Base-by-base conservation (phyloP, 1,140 invertebrate species). In the Eupristina koningsbergeri region DNA sequence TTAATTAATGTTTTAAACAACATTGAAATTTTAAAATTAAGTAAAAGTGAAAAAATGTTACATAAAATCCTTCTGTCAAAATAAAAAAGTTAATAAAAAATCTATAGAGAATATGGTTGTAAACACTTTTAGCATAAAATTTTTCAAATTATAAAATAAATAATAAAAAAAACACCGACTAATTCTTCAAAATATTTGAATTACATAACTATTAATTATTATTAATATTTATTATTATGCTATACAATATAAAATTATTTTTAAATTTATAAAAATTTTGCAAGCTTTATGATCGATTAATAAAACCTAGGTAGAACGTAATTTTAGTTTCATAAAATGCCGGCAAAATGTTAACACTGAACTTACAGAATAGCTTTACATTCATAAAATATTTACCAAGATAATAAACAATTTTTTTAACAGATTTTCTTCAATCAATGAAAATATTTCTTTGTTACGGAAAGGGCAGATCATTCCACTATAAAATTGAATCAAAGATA, bases 311-410 rank as follows among this genome's bases (percentile, higher is more conserved):
- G 9, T 58, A 26, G 5, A 26, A 26, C 26, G 9, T 3, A 9
- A 17, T n/a, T n/a, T 17, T 17, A 53, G 19, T 47, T 45, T 29
- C 19, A 50, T 29, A 31, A 29, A 19, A 75, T 31, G 31, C 8
- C 6, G 0, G 5, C 31, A 22, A 6, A 19, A 50, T 17, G 31
- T 50, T 31, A 74, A 50, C 15, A 26, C 6, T 50, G 17, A 29
- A 75, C 5, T n/a, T 31, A 31, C 19, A 29, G 50, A 47, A 13
- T 5, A 45, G 31, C 73, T 75, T 47, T 75, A 75, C 45, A 75
- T 50, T 75, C 29, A 31, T 75, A n/a, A 1, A 75, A 50, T 75
- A 75, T 75, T 75, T 31, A 75, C 17, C 5, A 58, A 58, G 53
- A 0, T 58, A 58, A 22, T 2, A 22, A 58, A 58, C 9, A 13